Evolutionary conservation across 2,888 invertebrate genomes (phyloP), one percentile per base, ranked within the genome.

Genomic region (Tetragonisca angustula): DNA sequence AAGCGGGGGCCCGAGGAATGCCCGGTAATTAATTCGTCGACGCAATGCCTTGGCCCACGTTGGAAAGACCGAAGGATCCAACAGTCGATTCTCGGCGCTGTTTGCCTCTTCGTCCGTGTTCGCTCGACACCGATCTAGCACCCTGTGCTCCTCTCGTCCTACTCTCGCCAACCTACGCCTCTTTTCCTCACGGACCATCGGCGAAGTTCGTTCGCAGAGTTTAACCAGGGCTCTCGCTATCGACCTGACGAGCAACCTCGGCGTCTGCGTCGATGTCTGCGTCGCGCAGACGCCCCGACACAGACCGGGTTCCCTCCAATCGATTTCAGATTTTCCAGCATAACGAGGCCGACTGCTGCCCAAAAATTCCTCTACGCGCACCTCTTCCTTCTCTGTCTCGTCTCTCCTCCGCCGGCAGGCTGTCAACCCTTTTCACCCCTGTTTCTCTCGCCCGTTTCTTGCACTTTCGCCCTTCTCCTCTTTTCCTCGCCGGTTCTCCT

Each of bases 281-380:
- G 92, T 90, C 90, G 93, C 94, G 91, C 94, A 93, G 93, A 92
- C 94, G 93, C 94, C 91, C 87, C 90, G 87, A 86, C 90, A 88
- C 89, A 88, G 89, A 87, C 90, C 91, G 90, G 90, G 91, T 89
- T 89, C 21, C 62, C 91, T 90, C 87, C 93, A 92, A 94, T 94
- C 93, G 93, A 94, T 94, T 93, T 92, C 93, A 92, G 93, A 94
- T 93, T 94, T 93, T 92, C 93, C 92, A 92, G 90, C 91, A 91
- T 92, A 93, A 93, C 92, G 93, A 92, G 91, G 91, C 93, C 92
- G 92, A 90, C 92, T 90, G 89, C 90, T 90, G 87, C 86, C 89
- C 89, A 89, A 90, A 90, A 91, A 89, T 89, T 89, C 82, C 83
- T 81, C 89, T 81, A 75, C 90, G 83, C 85, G 79, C 81, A 70